Percentiles rank a stretch among this genome's conserved stretches.
Evolutionary conservation across 2,888 invertebrate genomes (phyloP).

Genomic region (Adelognathus sp.): DNA sequence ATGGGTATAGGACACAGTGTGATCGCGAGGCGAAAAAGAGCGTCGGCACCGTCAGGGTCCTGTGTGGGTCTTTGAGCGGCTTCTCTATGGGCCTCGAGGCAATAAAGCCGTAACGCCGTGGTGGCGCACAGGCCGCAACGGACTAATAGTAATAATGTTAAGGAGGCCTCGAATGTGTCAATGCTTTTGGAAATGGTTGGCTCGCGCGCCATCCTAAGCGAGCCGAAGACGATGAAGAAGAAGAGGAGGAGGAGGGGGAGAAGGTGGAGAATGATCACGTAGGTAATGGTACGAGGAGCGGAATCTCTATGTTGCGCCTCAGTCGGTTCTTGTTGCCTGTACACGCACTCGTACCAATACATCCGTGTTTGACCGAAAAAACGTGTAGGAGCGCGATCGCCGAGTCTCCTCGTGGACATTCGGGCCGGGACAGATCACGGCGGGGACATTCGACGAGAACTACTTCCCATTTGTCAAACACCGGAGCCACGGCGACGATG

Average conservation of each 20-base stretch:
- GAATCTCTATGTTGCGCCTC: neutral
- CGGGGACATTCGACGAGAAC: slow-evolving; percentile 68
- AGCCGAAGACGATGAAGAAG: neutral
- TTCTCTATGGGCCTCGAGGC: slow-evolving; percentile 61
- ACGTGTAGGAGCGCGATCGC: neutral
- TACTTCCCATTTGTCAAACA: slow-evolving; percentile 63
- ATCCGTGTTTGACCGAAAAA: slow-evolving; percentile 54
- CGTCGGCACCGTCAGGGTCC: slow-evolving; percentile 46
- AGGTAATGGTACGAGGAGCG: neutral
- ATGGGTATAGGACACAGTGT: slow-evolving; percentile 42
- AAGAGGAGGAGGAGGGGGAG: neutral
- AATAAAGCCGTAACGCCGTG: slow-evolving; percentile 73
- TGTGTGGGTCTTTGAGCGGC: neutral
- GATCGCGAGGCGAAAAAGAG: slow-evolving; percentile 61
- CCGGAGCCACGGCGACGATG: slow-evolving; percentile 29
- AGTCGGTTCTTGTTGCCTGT: neutral
- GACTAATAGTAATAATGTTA: slow-evolving; percentile 76
- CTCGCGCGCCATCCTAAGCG: neutral
- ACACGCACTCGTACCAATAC: neutral
- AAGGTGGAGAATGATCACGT: neutral
- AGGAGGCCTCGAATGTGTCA: slow-evolving; percentile 67
- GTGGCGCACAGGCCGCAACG: slow-evolving; percentile 63
- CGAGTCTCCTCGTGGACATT: slow-evolving; percentile 60
- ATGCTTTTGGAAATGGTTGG: slow-evolving; percentile 17
- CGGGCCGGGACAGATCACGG: slow-evolving; percentile 68